phyloP scores from a whole-genome alignment of 1,140 invertebrate genomes.

The Pseudoatta argentina region DNA sequence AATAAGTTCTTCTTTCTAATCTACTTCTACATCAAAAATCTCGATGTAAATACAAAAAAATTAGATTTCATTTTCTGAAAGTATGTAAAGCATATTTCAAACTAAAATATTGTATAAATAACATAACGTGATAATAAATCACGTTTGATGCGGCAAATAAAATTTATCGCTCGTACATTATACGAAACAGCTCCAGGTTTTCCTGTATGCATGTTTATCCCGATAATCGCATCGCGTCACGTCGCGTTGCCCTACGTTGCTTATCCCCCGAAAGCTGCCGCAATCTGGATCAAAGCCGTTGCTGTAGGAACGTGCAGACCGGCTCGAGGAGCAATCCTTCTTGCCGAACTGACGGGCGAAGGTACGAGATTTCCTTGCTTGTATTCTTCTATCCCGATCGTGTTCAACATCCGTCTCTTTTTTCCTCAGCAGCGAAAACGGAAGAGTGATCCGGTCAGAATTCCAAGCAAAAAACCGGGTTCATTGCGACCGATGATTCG shows the following conservation, averaged over 20 bases:
- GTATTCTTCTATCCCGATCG: conserved; percentile 33
- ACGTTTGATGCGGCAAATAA: neutral
- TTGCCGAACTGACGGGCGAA: conserved; percentile 46
- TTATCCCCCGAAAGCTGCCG: conserved; percentile 43
- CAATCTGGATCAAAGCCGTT: conserved; percentile 52
- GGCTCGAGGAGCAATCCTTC: conserved; percentile 48
- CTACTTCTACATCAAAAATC: neutral
- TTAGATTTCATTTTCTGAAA: neutral
- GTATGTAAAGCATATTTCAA: neutral
- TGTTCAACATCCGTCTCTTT: conserved; percentile 56
- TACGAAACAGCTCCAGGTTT: conserved; percentile 25
- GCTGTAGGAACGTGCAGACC: conserved; percentile 34
- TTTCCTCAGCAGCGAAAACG: neutral
- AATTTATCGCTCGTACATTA: conserved; percentile 35
- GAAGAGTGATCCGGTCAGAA: conserved; percentile 12
- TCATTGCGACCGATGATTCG: conserved; percentile 36
- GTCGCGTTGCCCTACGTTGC: neutral
- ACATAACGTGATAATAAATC: conserved; percentile 27
- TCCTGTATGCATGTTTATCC: conserved; percentile 40
- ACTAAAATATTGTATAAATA: conserved; percentile 8
- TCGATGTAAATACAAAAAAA: neutral
- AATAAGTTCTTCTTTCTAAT: neutral
- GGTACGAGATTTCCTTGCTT: conserved; percentile 44
- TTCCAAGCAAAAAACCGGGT: conserved; percentile 4
- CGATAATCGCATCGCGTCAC: conserved; percentile 47